Percentiles rank a stretch among this genome's conserved stretches.
These are phyloP conservation scores for Drosophila parabipectinata DNA, from an alignment of 1,140 invertebrate species.

Conservation along the genomic window DNA sequence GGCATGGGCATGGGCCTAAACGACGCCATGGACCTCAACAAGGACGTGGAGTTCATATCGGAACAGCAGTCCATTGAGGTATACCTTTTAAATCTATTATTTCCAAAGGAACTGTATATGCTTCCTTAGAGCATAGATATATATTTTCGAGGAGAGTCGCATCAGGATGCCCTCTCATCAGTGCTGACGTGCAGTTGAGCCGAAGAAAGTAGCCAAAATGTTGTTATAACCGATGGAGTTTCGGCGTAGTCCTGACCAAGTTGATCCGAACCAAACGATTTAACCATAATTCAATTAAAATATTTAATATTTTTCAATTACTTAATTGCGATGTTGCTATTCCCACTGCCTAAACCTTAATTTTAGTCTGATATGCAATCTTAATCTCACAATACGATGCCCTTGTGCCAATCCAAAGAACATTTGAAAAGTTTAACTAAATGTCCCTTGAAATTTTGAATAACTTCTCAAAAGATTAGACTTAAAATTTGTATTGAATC, in stretches of 20 bases:
- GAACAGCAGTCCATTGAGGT: conserved; percentile 85
- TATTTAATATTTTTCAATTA: not conserved
- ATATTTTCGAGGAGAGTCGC: not conserved
- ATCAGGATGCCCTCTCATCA: conserved; percentile 43
- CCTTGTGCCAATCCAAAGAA: not conserved
- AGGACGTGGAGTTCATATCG: conserved; percentile 85
- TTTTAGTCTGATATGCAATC: not conserved
- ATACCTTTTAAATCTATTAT: conserved; percentile 17
- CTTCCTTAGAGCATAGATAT: too few relatives aligned
- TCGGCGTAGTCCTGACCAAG: conserved; percentile 24
- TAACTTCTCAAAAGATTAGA: conserved; percentile 28
- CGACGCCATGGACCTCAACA: conserved; percentile 69
- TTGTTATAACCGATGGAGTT: conserved; percentile 63
- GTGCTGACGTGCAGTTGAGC: conserved; percentile 75
- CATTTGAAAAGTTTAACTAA: not conserved
- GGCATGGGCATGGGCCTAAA: conserved; percentile 44
- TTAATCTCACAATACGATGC: not conserved
- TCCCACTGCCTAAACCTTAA: not conserved
- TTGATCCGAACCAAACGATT: not conserved
- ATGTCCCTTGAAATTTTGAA: conserved; percentile 18
- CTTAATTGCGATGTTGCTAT: not conserved
- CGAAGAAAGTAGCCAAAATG: conserved; percentile 40
- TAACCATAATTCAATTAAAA: not conserved
- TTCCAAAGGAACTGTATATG: not conserved
- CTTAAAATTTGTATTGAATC: conserved; percentile 37